phyloP scores from a whole-genome alignment of 2,797 vertebrate species.

The Pipistrellus pipistrellus region DNA sequence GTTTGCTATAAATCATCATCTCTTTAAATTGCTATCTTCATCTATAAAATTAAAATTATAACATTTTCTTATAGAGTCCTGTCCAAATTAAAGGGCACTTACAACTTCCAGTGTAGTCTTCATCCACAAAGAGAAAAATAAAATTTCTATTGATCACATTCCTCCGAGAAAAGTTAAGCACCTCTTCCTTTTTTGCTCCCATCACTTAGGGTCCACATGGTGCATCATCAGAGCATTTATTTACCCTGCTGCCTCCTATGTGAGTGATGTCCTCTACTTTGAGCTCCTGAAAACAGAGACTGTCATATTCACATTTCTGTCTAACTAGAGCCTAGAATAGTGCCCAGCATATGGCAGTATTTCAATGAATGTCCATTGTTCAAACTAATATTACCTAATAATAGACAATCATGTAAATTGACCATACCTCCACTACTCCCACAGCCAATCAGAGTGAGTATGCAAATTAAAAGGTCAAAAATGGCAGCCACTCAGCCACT shows the following conservation, averaged over 20 bases:
- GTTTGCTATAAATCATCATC: not conserved
- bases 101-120: not conserved
- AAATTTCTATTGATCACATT: not conserved
- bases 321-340: not conserved
- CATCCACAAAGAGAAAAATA: not conserved
- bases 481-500: no score
- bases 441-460: no score
- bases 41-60: constrained; percentile 23
- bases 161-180: not conserved
- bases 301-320: not conserved
- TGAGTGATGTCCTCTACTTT: not conserved
- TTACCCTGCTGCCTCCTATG: not conserved
- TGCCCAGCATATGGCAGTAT: not conserved
- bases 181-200: not conserved
- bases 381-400: not conserved
- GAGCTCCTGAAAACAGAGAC: not conserved
- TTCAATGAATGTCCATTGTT: not conserved
- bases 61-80: not conserved
- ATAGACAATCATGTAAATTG: no score
- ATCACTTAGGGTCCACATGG: no score
- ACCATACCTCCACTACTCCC: no score
- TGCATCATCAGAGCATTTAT: not conserved
- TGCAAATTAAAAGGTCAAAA: no score
- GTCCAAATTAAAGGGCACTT: constrained; percentile 16
- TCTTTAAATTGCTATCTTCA: constrained; percentile 15